A percentile compares a stretch with the other conserved stretches of the same genome.
Evolutionary conservation across 2,888 invertebrate genomes (phyloP).

Genomic region (Hoplodrina blanda): DNA sequence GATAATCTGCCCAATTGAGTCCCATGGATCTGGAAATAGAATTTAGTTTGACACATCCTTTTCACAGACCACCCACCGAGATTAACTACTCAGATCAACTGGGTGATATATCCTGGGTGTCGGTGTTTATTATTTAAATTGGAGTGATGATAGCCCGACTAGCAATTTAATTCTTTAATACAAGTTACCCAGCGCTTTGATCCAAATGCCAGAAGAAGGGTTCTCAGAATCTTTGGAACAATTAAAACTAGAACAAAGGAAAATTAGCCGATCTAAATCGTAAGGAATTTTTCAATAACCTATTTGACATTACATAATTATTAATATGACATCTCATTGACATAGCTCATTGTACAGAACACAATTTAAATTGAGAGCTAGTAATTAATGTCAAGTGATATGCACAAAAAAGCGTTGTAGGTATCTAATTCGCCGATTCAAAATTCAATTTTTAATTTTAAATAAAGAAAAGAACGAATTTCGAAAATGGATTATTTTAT

Average conservation of each 20-base stretch:
- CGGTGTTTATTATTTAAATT: slow-evolving; percentile 32
- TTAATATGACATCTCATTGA: neutral
- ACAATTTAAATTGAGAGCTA: slow-evolving; percentile 36
- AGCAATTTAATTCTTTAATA: slow-evolving; percentile 4
- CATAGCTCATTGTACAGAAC: slow-evolving; percentile 7
- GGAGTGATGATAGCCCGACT: slow-evolving; percentile 20
- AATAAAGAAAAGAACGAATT: neutral
- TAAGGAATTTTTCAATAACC: neutral
- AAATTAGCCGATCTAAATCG: too few species aligned
- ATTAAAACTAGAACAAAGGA: neutral
- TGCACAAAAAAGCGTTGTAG: slow-evolving; percentile 9
- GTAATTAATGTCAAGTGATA: neutral
- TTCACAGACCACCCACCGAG: slow-evolving; percentile 50
- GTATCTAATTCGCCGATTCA: neutral
- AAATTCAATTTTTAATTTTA: slow-evolving; percentile 24
- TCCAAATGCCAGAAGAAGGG: neutral
- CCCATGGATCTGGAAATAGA: slow-evolving; percentile 28
- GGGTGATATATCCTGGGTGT: slow-evolving; percentile 45
- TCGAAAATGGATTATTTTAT: slow-evolving; percentile 13
- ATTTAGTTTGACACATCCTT: slow-evolving; percentile 54
- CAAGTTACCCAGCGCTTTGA: neutral
- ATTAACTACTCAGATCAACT: slow-evolving; percentile 7
- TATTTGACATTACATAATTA: neutral
- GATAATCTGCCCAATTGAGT: slow-evolving; percentile 65
- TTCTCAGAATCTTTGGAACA: neutral